phyloP scores from a whole-genome alignment of 2,113 vertebrate species.

The Psilopogon haemacephalus region DNA sequence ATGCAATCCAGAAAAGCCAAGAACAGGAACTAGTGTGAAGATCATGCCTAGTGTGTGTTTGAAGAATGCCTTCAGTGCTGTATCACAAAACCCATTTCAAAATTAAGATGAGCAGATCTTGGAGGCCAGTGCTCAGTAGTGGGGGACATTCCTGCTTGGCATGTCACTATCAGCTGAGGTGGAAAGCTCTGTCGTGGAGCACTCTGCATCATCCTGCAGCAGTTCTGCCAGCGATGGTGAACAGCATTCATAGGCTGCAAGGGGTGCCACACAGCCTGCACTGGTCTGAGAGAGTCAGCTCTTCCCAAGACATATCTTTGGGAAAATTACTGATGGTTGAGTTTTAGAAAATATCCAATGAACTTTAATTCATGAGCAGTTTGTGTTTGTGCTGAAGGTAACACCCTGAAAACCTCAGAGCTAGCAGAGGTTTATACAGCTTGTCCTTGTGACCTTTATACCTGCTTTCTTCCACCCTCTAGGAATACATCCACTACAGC shows the following conservation, averaged over 20 bases:
- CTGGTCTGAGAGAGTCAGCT: background rate
- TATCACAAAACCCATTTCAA: background rate
- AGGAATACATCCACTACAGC: background rate
- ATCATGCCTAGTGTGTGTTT: background rate
- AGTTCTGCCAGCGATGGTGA: background rate
- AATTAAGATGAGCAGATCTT: background rate
- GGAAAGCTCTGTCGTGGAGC: background rate
- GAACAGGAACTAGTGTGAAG: background rate
- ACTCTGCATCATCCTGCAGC: accelerated
- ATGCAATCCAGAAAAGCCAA: background rate
- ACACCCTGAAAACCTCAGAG: background rate
- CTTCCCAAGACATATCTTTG: background rate
- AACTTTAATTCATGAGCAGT: background rate
- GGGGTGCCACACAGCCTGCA: background rate
- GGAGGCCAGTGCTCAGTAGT: background rate
- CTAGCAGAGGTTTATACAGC: background rate
- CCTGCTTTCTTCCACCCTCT: background rate
- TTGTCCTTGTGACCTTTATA: slow-evolving; percentile 32
- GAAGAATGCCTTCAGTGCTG: background rate
- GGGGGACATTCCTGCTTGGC: background rate
- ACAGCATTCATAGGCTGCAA: background rate
- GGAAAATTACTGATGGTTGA: background rate
- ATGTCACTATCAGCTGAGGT: background rate
- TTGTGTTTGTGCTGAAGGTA: background rate
- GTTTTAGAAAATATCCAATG: background rate